Percentiles rank a stretch among this genome's conserved stretches.
phyloP scores from a whole-genome alignment of 2,113 vertebrate genomes.

The Paratilapia polleni region DNA sequence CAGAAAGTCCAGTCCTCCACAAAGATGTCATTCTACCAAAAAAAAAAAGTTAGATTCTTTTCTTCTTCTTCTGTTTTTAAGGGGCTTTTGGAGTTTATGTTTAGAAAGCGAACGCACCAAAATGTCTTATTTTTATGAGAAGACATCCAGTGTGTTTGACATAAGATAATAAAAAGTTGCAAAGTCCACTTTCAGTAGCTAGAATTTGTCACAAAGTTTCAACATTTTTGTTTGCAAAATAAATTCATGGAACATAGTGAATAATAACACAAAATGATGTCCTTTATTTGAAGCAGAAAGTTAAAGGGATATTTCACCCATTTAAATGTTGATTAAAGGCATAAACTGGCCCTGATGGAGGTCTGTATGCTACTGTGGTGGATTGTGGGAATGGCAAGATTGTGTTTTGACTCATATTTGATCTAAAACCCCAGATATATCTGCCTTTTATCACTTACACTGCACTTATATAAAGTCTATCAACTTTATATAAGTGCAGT shows the following conservation, averaged over 20 bases:
- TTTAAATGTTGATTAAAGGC: background rate
- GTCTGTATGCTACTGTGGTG: background rate
- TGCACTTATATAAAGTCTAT: too few species aligned
- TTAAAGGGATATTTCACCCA: too few species aligned
- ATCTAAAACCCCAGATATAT: background rate
- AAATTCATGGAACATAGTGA: background rate
- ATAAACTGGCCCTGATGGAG: background rate
- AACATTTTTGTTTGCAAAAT: accelerated
- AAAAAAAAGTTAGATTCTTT: background rate
- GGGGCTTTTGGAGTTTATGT: background rate
- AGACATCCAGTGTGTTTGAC: background rate
- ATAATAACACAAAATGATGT: background rate
- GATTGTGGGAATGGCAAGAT: background rate
- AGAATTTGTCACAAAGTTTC: background rate
- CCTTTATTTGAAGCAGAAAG: background rate
- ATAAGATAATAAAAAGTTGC: background rate
- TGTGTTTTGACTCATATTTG: background rate
- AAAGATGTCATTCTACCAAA: background rate
- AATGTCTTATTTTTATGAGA: background rate
- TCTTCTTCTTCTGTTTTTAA: background rate
- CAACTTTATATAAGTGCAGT: too few species aligned
- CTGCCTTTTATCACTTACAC: too few species aligned
- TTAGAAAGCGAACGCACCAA: background rate
- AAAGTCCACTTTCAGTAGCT: background rate
- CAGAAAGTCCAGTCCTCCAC: background rate